Evolutionary conservation across 2,797 vertebrate genomes (phyloP).

Genomic region (Aphelocoma californica): DNA sequence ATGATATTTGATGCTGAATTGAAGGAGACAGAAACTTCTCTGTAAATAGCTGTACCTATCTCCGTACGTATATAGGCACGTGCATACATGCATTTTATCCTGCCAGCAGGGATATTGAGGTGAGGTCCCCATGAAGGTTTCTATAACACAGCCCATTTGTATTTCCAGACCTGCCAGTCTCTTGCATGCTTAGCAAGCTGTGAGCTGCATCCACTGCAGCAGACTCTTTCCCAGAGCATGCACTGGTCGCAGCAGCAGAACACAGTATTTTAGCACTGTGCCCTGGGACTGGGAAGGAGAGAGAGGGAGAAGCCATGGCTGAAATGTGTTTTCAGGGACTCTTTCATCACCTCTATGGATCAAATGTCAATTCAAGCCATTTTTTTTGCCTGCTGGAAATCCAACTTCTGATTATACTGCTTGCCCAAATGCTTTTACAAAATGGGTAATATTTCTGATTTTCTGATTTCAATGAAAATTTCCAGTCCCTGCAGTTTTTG

Average conservation of each 20-base stretch:
- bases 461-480: background rate
- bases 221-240: background rate
- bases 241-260: background rate
- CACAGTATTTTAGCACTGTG: background rate
- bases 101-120: background rate
- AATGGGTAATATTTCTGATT: background rate
- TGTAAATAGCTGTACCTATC: background rate
- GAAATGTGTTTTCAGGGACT: background rate
- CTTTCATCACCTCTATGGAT: background rate
- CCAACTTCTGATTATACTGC: background rate
- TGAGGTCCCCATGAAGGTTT: background rate
- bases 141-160: background rate
- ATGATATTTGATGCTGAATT: background rate
- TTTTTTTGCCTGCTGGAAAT: background rate
- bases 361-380: background rate
- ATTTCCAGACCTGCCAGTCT: background rate
- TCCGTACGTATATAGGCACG: accelerated
- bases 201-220: background rate
- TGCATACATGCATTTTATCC: accelerated
- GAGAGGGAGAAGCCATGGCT: background rate
- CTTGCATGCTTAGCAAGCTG: background rate
- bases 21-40: background rate
- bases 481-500: background rate
- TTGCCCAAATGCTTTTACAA: conserved; percentile 20
- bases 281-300: background rate